A percentile compares a stretch with the other conserved stretches of the same genome.
Evolutionary conservation across 2,797 vertebrate genomes (phyloP).

Genomic region (Sebastes itinus): DNA sequence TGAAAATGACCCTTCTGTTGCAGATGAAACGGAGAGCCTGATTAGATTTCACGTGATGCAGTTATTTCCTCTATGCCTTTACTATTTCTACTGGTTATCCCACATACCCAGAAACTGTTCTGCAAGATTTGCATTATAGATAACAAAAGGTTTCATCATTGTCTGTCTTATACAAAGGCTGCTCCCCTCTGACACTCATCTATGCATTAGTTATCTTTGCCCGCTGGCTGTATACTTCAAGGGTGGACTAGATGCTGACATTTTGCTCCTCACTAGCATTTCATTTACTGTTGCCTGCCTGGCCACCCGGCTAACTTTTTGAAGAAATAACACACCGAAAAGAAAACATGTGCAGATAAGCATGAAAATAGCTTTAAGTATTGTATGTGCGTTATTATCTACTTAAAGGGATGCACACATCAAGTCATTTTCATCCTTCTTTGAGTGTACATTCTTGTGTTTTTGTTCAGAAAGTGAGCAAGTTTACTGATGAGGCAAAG

Average conservation of each 20-base stretch:
- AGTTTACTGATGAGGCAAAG: constrained; percentile 15
- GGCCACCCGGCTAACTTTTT: constrained; percentile 3
- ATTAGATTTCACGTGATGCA: constrained; percentile 17
- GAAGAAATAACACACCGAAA: constrained; percentile 13
- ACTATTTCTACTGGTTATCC: not conserved
- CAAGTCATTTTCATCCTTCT: constrained; percentile 4
- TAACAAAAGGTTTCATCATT: not conserved
- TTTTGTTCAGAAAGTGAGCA: constrained; percentile 67
- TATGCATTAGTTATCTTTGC: not conserved
- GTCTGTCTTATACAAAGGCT: not conserved
- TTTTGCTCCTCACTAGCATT: not conserved
- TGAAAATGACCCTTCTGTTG: not conserved
- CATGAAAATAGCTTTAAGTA: constrained; percentile 31
- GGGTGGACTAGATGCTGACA: not conserved
- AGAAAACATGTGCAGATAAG: constrained; percentile 27
- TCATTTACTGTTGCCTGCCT: not conserved
- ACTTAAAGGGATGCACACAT: constrained; percentile 9
- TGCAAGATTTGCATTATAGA: constrained; percentile 1
- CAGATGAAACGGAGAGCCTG: not conserved
- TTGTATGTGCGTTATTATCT: constrained; percentile 16
- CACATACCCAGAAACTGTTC: not conserved
- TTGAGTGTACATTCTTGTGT: constrained; percentile 8
- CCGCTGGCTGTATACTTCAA: not conserved
- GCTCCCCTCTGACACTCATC: not conserved
- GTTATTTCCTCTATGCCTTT: not conserved